Evolutionary conservation across 2,797 vertebrate species (phyloP).

Genomic region (Brachyrhaphis roseni): DNA sequence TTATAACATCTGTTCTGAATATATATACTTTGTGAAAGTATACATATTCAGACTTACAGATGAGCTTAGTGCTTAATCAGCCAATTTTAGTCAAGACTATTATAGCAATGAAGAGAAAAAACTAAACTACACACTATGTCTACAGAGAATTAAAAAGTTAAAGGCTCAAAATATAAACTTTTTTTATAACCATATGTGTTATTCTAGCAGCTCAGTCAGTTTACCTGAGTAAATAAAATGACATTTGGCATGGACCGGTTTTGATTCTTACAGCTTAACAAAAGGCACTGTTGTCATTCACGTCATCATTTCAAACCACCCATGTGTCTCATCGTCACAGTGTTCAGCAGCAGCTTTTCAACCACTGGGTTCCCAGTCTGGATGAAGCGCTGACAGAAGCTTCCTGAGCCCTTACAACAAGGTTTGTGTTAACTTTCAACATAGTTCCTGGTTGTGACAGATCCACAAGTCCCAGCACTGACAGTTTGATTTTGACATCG

Average conservation of each 20-base stretch:
- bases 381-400: conserved; percentile 30
- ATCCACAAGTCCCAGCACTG: conserved; percentile 46
- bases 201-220: not conserved
- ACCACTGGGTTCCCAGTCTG: conserved; percentile 41
- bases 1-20: conserved; percentile 27
- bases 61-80: not conserved
- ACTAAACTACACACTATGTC: not conserved
- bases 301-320: not conserved
- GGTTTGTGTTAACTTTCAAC: not conserved
- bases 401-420: conserved; percentile 36
- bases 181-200: not conserved
- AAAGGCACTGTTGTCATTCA: too few relatives aligned
- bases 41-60: not conserved
- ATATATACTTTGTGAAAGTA: not conserved
- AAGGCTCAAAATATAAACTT: not conserved
- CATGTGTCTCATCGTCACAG: conserved; percentile 58
- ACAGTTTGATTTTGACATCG: conserved; percentile 18
- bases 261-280: not conserved
- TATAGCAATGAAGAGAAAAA: not conserved
- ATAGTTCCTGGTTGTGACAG: conserved; percentile 29
- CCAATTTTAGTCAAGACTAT: not conserved
- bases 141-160: not conserved
- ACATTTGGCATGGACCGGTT: not conserved
- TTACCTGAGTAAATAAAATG: not conserved
- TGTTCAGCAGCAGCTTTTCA: conserved; percentile 40